Base-by-base conservation (phyloP, 2,797 vertebrate genomes). In the Acomys russatus region DNA sequence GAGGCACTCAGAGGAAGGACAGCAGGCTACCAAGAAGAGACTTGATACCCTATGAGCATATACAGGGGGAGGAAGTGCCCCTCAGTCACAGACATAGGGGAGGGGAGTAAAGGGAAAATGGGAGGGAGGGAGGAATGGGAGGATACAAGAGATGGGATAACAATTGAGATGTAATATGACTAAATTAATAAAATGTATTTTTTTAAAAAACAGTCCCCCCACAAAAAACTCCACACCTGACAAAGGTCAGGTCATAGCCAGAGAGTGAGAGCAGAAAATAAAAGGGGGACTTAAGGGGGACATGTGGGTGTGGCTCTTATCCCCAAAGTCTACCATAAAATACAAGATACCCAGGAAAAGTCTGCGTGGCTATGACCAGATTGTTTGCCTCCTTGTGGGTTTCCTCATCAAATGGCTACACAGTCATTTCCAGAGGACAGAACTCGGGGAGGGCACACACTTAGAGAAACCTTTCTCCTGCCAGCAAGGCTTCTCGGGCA, bases 321-420 rank as follows among this genome's bases (percentile, higher is more conserved):
- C 33, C 15, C 73, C 14, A 9, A 73, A 56, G 44, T 35, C 83
- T 51, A 51, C n/a, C 63, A 33, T 38, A n/a, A 92, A 35, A 73
- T 1, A 18, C 38, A 25, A 10, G 28, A 38, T 1, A n/a, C 23
- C 3, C 74, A 1, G 63, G 28, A 61, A 38, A 30, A 10, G 33
- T n/a, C 80, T 28, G 17, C 30, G n/a, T 0, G 0, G 38, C 70
- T 0, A 0, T 0, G 4, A 64, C 33, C 85, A 8, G 25, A 38
- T 23, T 14, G 66, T 80, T 71, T 73, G 68, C 9, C 3, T 94
- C 66, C 71, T n/a, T 0, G 0, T 2, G 54, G 33, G 20, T 68
- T 88, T 92, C 88, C 73, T 92, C n/a, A 54, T 30, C 54, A 30
- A 90, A 68, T 20, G 63, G 56, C 78, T 61, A 38, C 8, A 56